Evolutionary conservation across 1,140 invertebrate species (phyloP), one percentile per base, ranked within the genome.

Genomic region (Drosophila jambulina): DNA sequence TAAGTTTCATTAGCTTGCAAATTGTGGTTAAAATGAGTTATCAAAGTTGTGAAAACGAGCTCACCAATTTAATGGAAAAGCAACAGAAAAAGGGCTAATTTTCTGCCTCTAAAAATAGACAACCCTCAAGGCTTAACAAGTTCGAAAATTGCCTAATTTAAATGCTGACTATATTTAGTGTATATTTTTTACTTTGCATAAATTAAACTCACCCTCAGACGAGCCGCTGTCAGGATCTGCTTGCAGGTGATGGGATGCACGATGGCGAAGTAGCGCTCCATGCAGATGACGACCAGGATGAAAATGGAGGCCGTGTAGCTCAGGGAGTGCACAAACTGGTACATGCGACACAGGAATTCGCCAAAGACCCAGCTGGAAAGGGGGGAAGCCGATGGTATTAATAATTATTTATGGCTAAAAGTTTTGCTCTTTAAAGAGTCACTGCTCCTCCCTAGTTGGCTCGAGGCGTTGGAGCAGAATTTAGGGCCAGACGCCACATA

Each of bases 221-320:
- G 93, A 12, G 93, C 94, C 3, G 95, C 95, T 2, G 96, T 96
- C 34, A 96, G 93, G 74, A 96, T 96, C 78, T 96, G 96, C 77
- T 96, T 96, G 86, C 96, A 96, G 4, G 95, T 95, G 64, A 97
- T 96, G 9, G 96, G 96, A 92, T 97, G 96, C 70, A 97, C 96
- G 48, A 97, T 97, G 57, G 96, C 96, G 70, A 97, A 95, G 82
- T 97, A 97, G 64, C 96, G 93, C 83, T 97, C 96, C n/a, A 96
- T 95, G 82, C 96, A 97, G 59, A 97, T 97, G 17, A 97, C 95
- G 13, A 97, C 95, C 49, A 97, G 93, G 43, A 97, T 97, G 83
- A 97, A 95, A 64, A 97, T 96, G 12, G 96, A 97, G 1, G 96
- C 96, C 4, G 96, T 97, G 91, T 97, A 97, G 83, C 96, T 96